Base-by-base conservation (phyloP, 2,113 vertebrate genomes). In the Urocolius indicus region DNA sequence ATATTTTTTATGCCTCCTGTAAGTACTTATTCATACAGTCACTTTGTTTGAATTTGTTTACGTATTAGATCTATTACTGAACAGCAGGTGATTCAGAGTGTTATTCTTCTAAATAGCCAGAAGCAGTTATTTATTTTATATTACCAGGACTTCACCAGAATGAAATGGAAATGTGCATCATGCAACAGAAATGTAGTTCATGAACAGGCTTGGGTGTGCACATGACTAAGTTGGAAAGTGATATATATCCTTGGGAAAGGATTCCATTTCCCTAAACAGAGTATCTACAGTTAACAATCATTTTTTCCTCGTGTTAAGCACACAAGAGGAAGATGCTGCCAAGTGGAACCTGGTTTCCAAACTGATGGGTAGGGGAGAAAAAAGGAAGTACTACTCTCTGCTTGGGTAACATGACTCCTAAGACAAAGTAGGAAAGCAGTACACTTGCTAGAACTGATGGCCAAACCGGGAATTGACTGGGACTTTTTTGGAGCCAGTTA, bases 181-280 rank as follows among this genome's bases (percentile, higher is more conserved):
- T 79, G 67, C 74, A 89, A 86, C 67, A 97, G 95, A 97, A 98
- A 98, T 92, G 92, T 90, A 93, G 80, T 49, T 94, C 84, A n/a
- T 84, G 89, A 87, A 95, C 91, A 97, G 93, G 92, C 91, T 95
- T 80, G 95, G 94, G 81, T 96, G 87, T 93, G 86, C 91, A 92
- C 77, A 90, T 93, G 89, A 43, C 38, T 58, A 96, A 96, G 51
- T 26, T 96, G 93, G 91, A 96, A 97, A 96, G 87, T 73, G 54
- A 41, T 88, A 86, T 45, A 77, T 68, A 93, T 90, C 91, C 87
- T 93, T 32, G 38, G 83, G 87, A 96, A 89, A 91, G 85, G 68
- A 96, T 86, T 94, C 66, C 54, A 79, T 80, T 95, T 94, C 83
- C 77, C 92, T 80, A 95, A 96, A 87, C 69, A 91, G 51, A 91